A percentile compares a stretch with the other conserved stretches of the same genome.
Conservation (phyloP, 2,888 invertebrate genomes). For the Synergus japonicus region DNA sequence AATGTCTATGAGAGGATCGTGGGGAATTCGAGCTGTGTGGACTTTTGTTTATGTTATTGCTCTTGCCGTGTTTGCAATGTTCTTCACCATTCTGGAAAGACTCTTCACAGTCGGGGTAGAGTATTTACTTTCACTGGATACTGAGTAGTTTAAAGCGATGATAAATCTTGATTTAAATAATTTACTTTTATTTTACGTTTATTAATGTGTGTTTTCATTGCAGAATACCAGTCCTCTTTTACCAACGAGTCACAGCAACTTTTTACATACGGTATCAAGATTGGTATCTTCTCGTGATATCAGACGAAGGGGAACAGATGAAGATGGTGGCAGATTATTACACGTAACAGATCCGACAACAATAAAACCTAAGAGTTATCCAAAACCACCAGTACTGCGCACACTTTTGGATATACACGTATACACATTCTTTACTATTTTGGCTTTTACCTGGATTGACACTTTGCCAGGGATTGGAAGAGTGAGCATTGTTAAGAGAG, state of each 20-base stretch:
- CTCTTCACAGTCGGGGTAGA: slow-evolving; percentile 72
- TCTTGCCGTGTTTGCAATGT: slow-evolving; percentile 79
- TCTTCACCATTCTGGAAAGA: slow-evolving; percentile 78
- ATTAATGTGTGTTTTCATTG: slow-evolving; percentile 60
- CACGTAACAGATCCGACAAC: slow-evolving; percentile 73
- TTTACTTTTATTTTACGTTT: slow-evolving; percentile 61
- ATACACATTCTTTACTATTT: slow-evolving; percentile 75
- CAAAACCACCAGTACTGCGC: slow-evolving; percentile 70
- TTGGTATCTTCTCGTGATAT: slow-evolving; percentile 78
- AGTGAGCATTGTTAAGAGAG: slow-evolving; percentile 69
- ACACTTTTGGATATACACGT: slow-evolving; percentile 78
- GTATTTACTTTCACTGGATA: no score
- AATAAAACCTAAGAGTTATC: slow-evolving; percentile 69
- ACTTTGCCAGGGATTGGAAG: slow-evolving; percentile 79
- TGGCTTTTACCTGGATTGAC: slow-evolving; percentile 79
- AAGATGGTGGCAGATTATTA: slow-evolving; percentile 70
- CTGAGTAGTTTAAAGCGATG: no score
- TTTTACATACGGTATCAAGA: slow-evolving; percentile 79
- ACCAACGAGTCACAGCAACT: slow-evolving; percentile 71
- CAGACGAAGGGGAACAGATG: slow-evolving; percentile 67
- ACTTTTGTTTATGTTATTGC: slow-evolving; percentile 80
- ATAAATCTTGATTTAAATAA: slow-evolving; percentile 6
- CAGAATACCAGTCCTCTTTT: slow-evolving; percentile 68
- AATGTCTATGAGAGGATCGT: slow-evolving; percentile 68
- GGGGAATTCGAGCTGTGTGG: slow-evolving; percentile 80